Percentiles rank a stretch among this genome's conserved stretches.
Conservation (phyloP, 2,797 vertebrate species). For the Neoniphon sammara region DNA sequence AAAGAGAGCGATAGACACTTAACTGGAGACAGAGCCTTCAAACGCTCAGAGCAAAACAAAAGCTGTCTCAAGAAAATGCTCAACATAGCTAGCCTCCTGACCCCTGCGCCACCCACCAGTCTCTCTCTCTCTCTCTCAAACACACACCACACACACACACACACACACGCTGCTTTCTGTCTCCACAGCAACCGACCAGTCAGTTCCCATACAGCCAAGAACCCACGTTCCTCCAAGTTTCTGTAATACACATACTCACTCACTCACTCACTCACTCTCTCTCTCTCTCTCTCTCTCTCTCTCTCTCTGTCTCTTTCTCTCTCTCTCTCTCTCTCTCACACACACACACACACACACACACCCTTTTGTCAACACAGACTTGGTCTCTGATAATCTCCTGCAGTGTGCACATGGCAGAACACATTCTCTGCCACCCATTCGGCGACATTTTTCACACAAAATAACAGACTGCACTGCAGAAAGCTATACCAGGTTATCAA, state of each 20-base stretch:
- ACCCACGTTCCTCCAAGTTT: conserved; percentile 43
- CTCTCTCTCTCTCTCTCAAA: conserved; percentile 37
- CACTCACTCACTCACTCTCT: not conserved
- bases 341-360: not conserved
- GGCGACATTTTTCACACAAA: conserved; percentile 36
- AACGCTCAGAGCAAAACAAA: conserved; percentile 66
- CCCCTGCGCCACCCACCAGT: conserved; percentile 65
- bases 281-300: conserved; percentile 9
- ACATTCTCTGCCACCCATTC: conserved; percentile 28
- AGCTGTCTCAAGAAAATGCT: conserved; percentile 61
- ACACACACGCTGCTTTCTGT: conserved; percentile 40
- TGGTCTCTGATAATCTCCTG: conserved; percentile 41
- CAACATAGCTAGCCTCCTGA: conserved; percentile 60
- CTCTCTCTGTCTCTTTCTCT: not conserved
- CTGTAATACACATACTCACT: conserved; percentile 7
- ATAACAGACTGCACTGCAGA: conserved; percentile 24
- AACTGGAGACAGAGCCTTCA: conserved; percentile 53
- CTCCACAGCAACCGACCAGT: conserved; percentile 72
- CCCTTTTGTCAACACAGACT: conserved; percentile 12
- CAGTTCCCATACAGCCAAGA: conserved; percentile 63
- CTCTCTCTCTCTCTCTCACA: not conserved
- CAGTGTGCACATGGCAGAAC: conserved; percentile 41
- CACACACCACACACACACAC: conserved; percentile 27
- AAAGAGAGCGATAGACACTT: conserved; percentile 28
- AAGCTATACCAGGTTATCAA: conserved; percentile 5